These are phyloP conservation scores for Emydura subglobosa DNA, from an alignment of 2,113 vertebrate species.

Conservation along the genomic window DNA sequence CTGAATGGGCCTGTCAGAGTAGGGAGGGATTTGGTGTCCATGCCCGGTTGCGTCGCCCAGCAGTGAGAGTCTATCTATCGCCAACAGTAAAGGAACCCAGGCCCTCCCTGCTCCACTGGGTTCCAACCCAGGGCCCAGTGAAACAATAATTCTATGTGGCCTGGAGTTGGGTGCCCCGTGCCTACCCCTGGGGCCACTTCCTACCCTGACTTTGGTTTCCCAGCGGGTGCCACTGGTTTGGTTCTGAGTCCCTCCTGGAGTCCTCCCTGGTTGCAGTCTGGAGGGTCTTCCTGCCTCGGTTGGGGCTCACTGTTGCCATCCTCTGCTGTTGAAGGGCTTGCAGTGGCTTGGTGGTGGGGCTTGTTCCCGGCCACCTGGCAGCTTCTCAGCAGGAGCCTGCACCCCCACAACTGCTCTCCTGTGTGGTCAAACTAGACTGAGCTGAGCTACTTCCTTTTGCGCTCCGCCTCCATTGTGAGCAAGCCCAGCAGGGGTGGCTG, in stretches of 20 bases:
- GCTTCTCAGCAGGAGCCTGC: not conserved
- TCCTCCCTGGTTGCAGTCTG: not conserved
- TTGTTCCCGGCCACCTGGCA: not conserved
- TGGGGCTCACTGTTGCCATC: not conserved
- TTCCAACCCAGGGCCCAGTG: not conserved
- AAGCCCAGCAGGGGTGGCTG: not conserved
- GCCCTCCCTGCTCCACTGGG: not conserved
- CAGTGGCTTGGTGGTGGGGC: not conserved
- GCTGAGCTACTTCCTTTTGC: not conserved
- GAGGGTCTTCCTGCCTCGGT: not conserved
- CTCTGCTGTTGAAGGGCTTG: not conserved
- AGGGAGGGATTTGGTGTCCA: fast-evolving
- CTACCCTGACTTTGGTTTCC: not conserved
- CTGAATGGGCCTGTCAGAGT: not conserved
- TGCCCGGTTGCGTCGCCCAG: not conserved
- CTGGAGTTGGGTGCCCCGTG: not conserved
- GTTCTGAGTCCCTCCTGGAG: not conserved
- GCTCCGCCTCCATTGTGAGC: not conserved
- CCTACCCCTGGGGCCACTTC: not conserved
- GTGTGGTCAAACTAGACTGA: not conserved
- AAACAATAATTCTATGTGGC: not conserved
- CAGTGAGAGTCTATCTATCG: not conserved
- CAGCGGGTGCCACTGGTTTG: not conserved
- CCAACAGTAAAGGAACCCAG: not conserved
- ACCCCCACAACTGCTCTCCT: not conserved